Evolutionary conservation across 2,888 invertebrate species (phyloP).

Genomic region (Cryptosula pallasiana): DNA sequence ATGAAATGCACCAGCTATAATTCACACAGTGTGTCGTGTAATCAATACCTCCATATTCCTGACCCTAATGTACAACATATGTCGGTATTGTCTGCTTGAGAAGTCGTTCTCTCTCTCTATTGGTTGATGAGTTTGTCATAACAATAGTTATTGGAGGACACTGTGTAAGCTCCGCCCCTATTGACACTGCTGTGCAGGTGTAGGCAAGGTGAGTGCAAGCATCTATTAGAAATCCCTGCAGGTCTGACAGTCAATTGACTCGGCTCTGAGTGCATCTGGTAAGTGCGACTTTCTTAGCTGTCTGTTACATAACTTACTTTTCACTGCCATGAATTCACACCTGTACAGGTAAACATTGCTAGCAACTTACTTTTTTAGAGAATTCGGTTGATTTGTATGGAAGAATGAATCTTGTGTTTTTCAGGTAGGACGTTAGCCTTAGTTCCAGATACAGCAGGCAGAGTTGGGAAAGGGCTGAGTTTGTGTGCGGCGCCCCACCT

Average conservation of each 20-base stretch:
- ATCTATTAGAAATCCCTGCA: neutral
- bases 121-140: neutral
- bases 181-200: slow-evolving; percentile 9
- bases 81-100: slow-evolving; percentile 16
- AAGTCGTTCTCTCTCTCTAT: neutral
- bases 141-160: neutral
- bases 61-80: slow-evolving; percentile 21
- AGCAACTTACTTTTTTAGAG: too few relatives aligned
- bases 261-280: slow-evolving; percentile 19
- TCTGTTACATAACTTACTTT: too few relatives aligned
- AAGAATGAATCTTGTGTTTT: too few relatives aligned
- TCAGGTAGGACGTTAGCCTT: neutral
- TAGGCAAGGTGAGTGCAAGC: neutral
- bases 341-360: too few relatives aligned
- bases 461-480: neutral
- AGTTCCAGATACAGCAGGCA: slow-evolving; percentile 22
- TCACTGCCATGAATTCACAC: too few relatives aligned
- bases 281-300: neutral
- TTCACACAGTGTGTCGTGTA: slow-evolving; percentile 9
- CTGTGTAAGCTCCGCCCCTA: neutral
- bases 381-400: too few relatives aligned
- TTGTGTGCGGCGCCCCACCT: neutral
- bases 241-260: neutral
- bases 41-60: slow-evolving; percentile 4
- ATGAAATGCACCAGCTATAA: neutral